phyloP scores from a whole-genome alignment of 2,797 vertebrate genomes.

The Notolabrus celidotus region DNA sequence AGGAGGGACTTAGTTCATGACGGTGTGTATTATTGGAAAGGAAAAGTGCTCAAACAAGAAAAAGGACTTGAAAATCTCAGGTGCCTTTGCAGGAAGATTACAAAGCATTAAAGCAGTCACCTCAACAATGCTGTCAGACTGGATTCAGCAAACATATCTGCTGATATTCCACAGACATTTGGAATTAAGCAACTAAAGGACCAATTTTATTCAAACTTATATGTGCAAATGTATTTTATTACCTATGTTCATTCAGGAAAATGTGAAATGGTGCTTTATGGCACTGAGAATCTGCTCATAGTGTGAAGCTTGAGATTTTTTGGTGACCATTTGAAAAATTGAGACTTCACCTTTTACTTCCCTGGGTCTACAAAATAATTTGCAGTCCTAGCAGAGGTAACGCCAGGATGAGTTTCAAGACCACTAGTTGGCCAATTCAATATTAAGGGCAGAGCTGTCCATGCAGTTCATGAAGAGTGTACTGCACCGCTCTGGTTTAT shows the following conservation, averaged over 20 bases:
- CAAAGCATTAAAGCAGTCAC: too few species aligned
- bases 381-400: not conserved
- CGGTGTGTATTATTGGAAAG: not conserved
- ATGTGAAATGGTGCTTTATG: not conserved
- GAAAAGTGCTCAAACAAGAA: not conserved
- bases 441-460: not conserved
- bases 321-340: not conserved
- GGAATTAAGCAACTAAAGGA: too few species aligned
- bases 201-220: too few species aligned
- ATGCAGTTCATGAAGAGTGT: not conserved
- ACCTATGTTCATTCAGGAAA: too few species aligned
- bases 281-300: not conserved
- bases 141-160: too few species aligned
- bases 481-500: not conserved
- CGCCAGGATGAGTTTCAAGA: not conserved
- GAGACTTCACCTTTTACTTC: not conserved
- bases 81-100: too few species aligned
- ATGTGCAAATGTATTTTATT: too few species aligned
- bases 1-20: not conserved
- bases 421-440: not conserved
- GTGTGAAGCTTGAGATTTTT: not conserved
- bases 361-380: not conserved
- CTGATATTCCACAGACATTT: too few species aligned
- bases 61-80: too few species aligned
- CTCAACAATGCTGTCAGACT: too few species aligned